These are phyloP conservation scores for Shargacucullia verbasci DNA, from an alignment of 2,888 invertebrate genomes.

Conservation along the genomic window DNA sequence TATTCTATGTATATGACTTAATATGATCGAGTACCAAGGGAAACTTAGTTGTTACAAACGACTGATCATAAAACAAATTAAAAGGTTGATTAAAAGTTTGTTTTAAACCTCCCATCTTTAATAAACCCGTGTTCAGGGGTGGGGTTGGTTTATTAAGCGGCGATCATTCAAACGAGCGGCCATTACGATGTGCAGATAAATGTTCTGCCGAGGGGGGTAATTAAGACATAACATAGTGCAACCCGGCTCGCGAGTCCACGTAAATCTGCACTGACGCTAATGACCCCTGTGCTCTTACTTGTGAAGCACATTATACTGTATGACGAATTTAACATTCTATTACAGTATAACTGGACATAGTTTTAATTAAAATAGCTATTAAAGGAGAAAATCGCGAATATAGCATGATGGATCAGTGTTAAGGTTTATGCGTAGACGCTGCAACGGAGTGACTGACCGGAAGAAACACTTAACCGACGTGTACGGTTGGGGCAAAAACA, in stretches of 20 bases:
- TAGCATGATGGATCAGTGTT: conserved; percentile 7
- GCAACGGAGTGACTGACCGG: conserved; percentile 15
- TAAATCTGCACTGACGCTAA: conserved; percentile 34
- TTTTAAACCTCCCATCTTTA: conserved; percentile 21
- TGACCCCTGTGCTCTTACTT: conserved; percentile 17
- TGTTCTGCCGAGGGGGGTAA: conserved; percentile 46
- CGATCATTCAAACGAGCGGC: conserved; percentile 28
- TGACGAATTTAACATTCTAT: conserved; percentile 33
- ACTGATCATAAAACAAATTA: conserved; percentile 27
- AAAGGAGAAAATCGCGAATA: conserved; percentile 6
- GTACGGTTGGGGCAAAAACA: conserved; percentile 17
- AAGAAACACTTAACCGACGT: background rate
- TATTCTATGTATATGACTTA: background rate
- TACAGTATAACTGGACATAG: conserved; percentile 10
- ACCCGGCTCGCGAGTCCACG: conserved; percentile 8
- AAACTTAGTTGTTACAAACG: conserved; percentile 7
- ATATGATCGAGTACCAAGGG: background rate
- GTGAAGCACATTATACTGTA: conserved; percentile 16
- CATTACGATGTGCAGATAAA: conserved; percentile 44
- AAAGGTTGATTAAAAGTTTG: conserved; percentile 35
- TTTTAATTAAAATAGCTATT: conserved; percentile 15
- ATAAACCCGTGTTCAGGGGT: conserved; percentile 19
- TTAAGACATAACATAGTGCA: conserved; percentile 45
- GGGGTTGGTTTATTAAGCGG: conserved; percentile 37
- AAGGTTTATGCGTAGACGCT: background rate